Base-by-base conservation (phyloP, 2,888 invertebrate genomes). In the Ochropacha duplaris region DNA sequence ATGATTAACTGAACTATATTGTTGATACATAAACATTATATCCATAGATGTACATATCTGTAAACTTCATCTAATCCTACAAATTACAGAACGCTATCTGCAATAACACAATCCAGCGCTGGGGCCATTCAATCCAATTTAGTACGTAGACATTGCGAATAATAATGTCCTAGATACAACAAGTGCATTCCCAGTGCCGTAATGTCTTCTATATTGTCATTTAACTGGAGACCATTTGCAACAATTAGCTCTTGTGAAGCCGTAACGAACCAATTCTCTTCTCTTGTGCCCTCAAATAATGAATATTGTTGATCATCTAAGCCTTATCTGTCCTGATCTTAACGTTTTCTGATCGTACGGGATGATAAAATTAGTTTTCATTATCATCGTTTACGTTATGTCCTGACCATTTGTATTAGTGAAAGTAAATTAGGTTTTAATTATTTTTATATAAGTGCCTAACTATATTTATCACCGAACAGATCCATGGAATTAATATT, bases 241-340 rank as follows among this genome's bases (percentile, higher is more conserved):
- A 86, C 87, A 89, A 90, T 90, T 89, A 89, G 83, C 78, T 68
- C 73, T 79, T 79, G 78, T 79, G 79, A 76, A 76, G 72, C 68
- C 69, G 71, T 88, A 87, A 87, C 82, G 85, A 87, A 81, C 74
- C 86, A 86, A 87, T 88, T 87, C 87, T 85, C 71, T 61, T 56
- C 60, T 55, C 44, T 44, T 19, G 52, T 52, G 26, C 52, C 52
- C 22, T 62, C 51, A 49, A 54, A 72, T 75, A 71, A 72, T 73
- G 70, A 72, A 74, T 76, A 78, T 72, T 65, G 72, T 72, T 64
- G 50, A 54, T 12, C 22, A 24, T 34, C 31, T 14, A 49, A 49
- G 22, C 36, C 36, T 31, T 36, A 57, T 52, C 44, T 26, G 44
- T 16, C n/a, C 26, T 64, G 65, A 70, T 74, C 68, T 63, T 61